A percentile compares a stretch with the other conserved stretches of the same genome.
Evolutionary conservation across 2,113 vertebrate genomes (phyloP).

Genomic region (Merops nubicus): DNA sequence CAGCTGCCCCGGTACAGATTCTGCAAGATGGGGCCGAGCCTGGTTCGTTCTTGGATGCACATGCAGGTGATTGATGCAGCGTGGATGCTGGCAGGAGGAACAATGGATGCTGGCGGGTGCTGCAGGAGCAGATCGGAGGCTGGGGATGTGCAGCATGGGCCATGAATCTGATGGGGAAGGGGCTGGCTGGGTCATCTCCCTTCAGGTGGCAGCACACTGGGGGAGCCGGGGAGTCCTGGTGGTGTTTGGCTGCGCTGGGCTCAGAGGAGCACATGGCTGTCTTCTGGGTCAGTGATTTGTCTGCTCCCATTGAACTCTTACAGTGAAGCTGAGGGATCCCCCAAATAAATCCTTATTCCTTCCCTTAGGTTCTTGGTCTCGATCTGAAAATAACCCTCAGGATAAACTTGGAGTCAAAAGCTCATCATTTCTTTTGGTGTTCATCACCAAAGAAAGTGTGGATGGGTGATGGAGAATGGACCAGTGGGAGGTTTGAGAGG

Average conservation of each 20-base stretch:
- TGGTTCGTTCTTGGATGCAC: fast-evolving
- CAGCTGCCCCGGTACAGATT: neutral
- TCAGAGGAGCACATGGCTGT: neutral
- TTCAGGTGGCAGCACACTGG: neutral
- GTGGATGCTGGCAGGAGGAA: neutral
- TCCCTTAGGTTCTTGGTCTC: neutral
- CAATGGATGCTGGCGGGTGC: neutral
- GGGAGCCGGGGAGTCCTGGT: neutral
- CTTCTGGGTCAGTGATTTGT: neutral
- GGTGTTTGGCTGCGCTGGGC: neutral
- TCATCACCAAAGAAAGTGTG: fast-evolving
- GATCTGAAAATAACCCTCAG: neutral
- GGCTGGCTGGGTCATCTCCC: fast-evolving
- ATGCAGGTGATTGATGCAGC: neutral
- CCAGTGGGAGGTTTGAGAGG: neutral
- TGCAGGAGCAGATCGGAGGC: neutral
- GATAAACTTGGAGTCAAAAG: neutral
- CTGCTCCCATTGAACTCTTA: neutral
- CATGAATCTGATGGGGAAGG: neutral
- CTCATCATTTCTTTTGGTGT: too few relatives aligned
- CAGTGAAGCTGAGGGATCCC: neutral
- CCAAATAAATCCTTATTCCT: neutral
- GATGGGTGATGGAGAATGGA: neutral
- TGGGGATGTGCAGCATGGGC: fast-evolving
- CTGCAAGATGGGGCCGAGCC: fast-evolving